Base-by-base conservation (phyloP, 2,113 vertebrate species). In the Dicerorhinus sumatrensis region DNA sequence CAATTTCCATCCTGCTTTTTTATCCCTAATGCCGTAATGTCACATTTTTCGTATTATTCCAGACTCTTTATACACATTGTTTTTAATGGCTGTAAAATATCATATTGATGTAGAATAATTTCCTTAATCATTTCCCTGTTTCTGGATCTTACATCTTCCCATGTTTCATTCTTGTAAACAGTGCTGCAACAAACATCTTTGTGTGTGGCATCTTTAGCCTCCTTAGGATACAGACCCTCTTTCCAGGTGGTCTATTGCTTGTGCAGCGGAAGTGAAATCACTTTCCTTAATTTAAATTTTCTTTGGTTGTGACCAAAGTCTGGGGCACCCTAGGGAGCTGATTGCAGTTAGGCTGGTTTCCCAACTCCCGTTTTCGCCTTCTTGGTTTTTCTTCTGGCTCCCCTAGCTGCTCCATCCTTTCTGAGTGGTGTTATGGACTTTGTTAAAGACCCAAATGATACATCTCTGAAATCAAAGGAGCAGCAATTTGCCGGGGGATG, bases 141-240 rank as follows among this genome's bases (percentile, higher is more conserved):
- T n/a, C 83, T 13, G 1, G n/a, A 4, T n/a, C 56, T n/a, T 4
- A 1, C 17, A 0, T 27, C 31, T 75, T 79, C 23, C 79, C 13
- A 6, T 12, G 13, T 2, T 73, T 70, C 69, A 63, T 46, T 29
- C 20, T 18, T 23, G 3, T 51, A 36, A 67, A 62, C 60, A 92
- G 0, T 11, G 12, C 48, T 3, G 0, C 36, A 8, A 0, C 0
- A 18, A 12, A 39, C 25, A 33, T 54, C 60, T 54, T 18, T 7
- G 21, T 21, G 25, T 25, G 13, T 23, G 46, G 51, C 51, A 2
- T 11, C 60, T 20, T 70, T 1, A 14, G 48, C 23, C 1, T 13
- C 46, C 12, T 18, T n/a, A 29, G 60, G 46, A 20, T 6, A 31
- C 25, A 51, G 56, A 51, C 56, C 31, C 51, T 70, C 54, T 17